phyloP scores from a whole-genome alignment of 1,140 invertebrate species.

The Neodiprion pinetum region DNA sequence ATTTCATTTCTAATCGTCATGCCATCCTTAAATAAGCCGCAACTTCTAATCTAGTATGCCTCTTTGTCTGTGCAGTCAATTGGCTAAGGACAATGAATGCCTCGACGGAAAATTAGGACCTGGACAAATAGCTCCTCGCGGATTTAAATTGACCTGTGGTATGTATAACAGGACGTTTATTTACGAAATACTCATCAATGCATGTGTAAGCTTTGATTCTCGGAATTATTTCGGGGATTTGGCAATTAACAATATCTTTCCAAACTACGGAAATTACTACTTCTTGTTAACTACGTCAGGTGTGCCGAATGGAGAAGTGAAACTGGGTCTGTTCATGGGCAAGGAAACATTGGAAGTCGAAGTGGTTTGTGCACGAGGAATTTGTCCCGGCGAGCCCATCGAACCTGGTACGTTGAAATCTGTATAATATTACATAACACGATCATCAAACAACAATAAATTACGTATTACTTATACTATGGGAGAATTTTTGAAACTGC shows the following conservation, averaged over 20 bases:
- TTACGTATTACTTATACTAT: too few relatives aligned
- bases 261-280: too few relatives aligned
- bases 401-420: constrained; percentile 63
- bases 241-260: background rate
- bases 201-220: background rate
- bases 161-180: background rate
- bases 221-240: too few relatives aligned
- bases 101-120: constrained; percentile 71
- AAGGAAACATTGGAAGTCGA: constrained; percentile 92
- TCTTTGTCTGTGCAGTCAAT: constrained; percentile 44
- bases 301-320: constrained; percentile 79
- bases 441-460: too few relatives aligned
- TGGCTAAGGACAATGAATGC: constrained; percentile 50
- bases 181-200: background rate
- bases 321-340: constrained; percentile 86
- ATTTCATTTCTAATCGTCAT: too few relatives aligned
- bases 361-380: constrained; percentile 71
- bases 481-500: too few relatives aligned
- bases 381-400: constrained; percentile 59
- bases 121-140: constrained; percentile 78
- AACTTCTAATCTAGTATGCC: constrained; percentile 11
- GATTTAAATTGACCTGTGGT: constrained; percentile 66
- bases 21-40: too few relatives aligned
- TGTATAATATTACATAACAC: too few relatives aligned
- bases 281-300: constrained; percentile 51